Base-by-base conservation (phyloP, 2,113 vertebrate species). In the Procavia capensis region DNA sequence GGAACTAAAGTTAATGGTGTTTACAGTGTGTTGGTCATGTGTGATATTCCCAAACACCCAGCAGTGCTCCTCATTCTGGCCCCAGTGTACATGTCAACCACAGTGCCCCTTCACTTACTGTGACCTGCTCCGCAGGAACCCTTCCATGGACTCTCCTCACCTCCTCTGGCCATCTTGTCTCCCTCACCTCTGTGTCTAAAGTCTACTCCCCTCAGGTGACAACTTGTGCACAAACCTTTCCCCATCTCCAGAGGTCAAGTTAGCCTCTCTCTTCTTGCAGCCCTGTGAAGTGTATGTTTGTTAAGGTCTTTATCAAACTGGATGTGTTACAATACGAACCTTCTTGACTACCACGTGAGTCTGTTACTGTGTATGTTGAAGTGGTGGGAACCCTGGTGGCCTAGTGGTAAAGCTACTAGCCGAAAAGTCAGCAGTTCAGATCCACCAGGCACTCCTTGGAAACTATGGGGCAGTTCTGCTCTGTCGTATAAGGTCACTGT, bases 21-120 rank as follows among this genome's bases (percentile, higher is more conserved):
- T 70, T 14, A 27, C 24, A 36, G 3, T 27, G 8, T 25, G 50
- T 54, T 27, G 24, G 16, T 11, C 14, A 19, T 50, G 4, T 5
- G 0, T 39, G n/a, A 14, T 50, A 16, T 27, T 72, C 45, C 24
- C 16, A 29, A 6, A 13, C 9, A 0, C 19, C 6, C 13, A 11
- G 43, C 19, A 9, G 8, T 24, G 22, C 14, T 50, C 22, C 5
- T 19, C n/a, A 7, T 85, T 70, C 34, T 50, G 34, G 61, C 13
- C 63, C 43, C 13, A 36, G 45, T 14, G 6, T 1, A 3, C 10
- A 3, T 14, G 36, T 25, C 83, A 47, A 14, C 83, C 43, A 68
- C 7, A 29, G 7, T 27, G 36, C 64, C 36, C 64, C 64, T 50
- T 25, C 8, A 4, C 24, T 47, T 27, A 25, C 34, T 41, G 43